Evolutionary conservation across 2,797 vertebrate genomes (phyloP), one percentile per base, ranked within the genome.

Genomic region (Ceryle rudis): DNA sequence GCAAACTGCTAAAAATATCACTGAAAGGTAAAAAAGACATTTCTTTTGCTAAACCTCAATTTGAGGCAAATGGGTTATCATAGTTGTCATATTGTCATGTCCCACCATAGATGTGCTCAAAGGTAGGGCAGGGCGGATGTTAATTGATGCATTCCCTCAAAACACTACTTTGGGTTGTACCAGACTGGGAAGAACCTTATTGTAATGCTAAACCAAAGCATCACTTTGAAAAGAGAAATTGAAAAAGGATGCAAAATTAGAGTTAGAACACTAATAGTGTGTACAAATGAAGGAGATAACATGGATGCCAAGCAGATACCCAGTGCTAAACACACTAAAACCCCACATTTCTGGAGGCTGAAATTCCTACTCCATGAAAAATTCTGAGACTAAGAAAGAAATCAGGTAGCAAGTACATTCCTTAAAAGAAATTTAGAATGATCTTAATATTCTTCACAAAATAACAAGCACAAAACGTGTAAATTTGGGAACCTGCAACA

Each of bases 1-100:
- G 49, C 99, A 99, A 97, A 99, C 99, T 0, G 99, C 99, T n/a
- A 99, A 99, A 98, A 99, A 98, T 90, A 99, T 99, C 97, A 99
- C 99, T 4, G 99, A 99, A 97, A 99, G 99, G 99, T 99, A 97
- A 98, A 97, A 94, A n/a, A 82, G 57, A 16, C 1, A 0, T 62
- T 89, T 47, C 16, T 54, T 72, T 23, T 5, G 1, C 3, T 79
- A 57, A 65, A 9, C 14, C 22, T 86, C 33, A 6, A 4, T 41
- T 64, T 52, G 47, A 61, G 31, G 41, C 6, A 52, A 14, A 47
- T 73, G 67, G 7, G 26, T 71, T 79, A 49, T 46, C 79, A 52
- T 11, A 58, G 64, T 67, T 87, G 18, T 39, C n/a, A 1, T 41
- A 15, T 58, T 80, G 58, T 67, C 25, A 57, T 88, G 35, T 96